These are phyloP conservation scores for Tretioscincus oriximinensis DNA, from an alignment of 2,113 vertebrate species.

Conservation along the genomic window DNA sequence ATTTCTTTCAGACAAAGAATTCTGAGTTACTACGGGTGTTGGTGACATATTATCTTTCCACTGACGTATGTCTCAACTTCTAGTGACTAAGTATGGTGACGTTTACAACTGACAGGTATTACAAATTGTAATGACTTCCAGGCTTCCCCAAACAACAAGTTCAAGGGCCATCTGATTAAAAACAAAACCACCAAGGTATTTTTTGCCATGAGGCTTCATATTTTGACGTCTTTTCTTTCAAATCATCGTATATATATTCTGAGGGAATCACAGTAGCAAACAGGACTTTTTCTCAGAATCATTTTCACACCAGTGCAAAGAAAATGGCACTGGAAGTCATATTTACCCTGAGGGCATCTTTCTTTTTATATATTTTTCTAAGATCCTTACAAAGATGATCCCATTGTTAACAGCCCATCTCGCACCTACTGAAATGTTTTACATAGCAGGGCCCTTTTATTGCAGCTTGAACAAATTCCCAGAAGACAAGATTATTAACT, in stretches of 20 bases:
- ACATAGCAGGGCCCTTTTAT: not conserved
- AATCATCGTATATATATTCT: too few species aligned
- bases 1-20: not conserved
- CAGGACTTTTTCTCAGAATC: too few species aligned
- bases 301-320: too few species aligned
- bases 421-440: not conserved
- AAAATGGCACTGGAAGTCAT: too few species aligned
- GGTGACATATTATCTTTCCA: not conserved
- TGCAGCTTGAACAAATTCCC: too few species aligned
- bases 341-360: not conserved
- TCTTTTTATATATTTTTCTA: not conserved
- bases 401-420: not conserved
- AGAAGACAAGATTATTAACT: too few species aligned
- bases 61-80: not conserved
- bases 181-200: not conserved
- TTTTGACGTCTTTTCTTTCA: too few species aligned
- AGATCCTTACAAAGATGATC: not conserved
- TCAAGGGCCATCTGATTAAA: not conserved
- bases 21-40: not conserved
- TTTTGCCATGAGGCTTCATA: not conserved
- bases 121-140: constrained; percentile 8
- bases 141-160: not conserved
- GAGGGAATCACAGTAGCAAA: too few species aligned
- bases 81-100: not conserved
- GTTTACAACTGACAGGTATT: not conserved